A percentile compares a stretch with the other conserved stretches of the same genome.
These are phyloP conservation scores for Alloscopus bannaensis DNA, from an alignment of 2,888 invertebrate species.

Conservation along the genomic window DNA sequence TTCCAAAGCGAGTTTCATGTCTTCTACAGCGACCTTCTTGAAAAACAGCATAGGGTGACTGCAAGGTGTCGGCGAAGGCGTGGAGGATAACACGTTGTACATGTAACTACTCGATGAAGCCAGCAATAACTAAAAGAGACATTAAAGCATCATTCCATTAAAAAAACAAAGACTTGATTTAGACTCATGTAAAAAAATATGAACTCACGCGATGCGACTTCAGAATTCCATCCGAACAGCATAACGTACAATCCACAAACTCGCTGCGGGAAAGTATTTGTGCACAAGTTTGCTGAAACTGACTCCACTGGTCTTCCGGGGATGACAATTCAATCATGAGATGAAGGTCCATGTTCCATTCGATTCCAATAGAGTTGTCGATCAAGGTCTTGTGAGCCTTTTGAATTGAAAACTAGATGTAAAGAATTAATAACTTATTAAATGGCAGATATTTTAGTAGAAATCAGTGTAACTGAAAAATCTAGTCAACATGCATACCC, in stretches of 20 bases:
- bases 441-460: no score
- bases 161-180: background rate
- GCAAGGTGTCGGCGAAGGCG: constrained; percentile 64
- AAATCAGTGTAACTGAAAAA: no score
- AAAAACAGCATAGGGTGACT: constrained; percentile 67
- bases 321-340: constrained; percentile 17
- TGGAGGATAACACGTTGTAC: constrained; percentile 52
- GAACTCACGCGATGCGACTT: constrained; percentile 65
- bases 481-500: no score
- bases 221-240: constrained; percentile 65
- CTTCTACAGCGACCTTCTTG: constrained; percentile 36
- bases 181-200: constrained; percentile 9
- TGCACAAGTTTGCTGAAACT: constrained; percentile 36
- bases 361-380: no score
- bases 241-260: constrained; percentile 66
- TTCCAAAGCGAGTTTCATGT: constrained; percentile 55
- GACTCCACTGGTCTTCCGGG: constrained; percentile 29
- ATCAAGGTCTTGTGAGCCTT: no score
- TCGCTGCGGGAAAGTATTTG: constrained; percentile 50
- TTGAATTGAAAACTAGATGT: no score
- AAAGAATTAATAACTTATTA: no score
- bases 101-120: constrained; percentile 60
- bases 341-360: constrained; percentile 21
- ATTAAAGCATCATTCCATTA: no score
- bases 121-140: constrained; percentile 57